phyloP scores from a whole-genome alignment of 2,888 invertebrate genomes.

The Choreutis nemorana region DNA sequence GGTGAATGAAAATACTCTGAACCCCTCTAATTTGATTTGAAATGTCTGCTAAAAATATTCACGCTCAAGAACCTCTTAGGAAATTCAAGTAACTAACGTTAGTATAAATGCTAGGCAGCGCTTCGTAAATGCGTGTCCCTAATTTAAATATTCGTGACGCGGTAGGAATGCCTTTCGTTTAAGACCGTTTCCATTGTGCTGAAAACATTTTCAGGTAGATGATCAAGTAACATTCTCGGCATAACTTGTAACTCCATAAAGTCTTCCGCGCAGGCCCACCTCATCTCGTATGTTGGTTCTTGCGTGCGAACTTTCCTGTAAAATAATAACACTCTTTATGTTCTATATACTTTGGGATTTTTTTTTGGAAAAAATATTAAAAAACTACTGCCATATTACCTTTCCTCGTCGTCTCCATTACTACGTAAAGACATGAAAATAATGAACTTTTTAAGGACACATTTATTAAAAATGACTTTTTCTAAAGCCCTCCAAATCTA shows the following conservation, averaged over 20 bases:
- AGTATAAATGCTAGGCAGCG: too few relatives aligned
- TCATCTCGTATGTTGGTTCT: slow-evolving; percentile 75
- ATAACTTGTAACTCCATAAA: slow-evolving; percentile 84
- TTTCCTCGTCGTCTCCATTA: slow-evolving; percentile 41
- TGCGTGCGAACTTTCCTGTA: slow-evolving; percentile 69
- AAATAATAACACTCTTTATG: slow-evolving; percentile 5
- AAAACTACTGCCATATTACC: slow-evolving; percentile 30
- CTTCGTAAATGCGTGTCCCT: too few relatives aligned
- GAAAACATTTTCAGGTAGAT: slow-evolving; percentile 82
- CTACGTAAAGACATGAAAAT: slow-evolving; percentile 41
- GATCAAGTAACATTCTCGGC: slow-evolving; percentile 86
- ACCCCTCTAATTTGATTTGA: too few relatives aligned
- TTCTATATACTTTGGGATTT: too few relatives aligned
- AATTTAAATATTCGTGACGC: slow-evolving; percentile 44
- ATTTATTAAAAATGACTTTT: not conserved
- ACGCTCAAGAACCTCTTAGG: too few relatives aligned
- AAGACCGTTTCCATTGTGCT: slow-evolving; percentile 73
- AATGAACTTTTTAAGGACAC: slow-evolving; percentile 8
- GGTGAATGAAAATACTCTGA: too few relatives aligned
- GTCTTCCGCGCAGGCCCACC: slow-evolving; percentile 82
- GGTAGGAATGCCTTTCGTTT: slow-evolving; percentile 54
- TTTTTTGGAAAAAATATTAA: too few relatives aligned
- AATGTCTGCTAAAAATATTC: too few relatives aligned
- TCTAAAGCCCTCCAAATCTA: slow-evolving; percentile 1
- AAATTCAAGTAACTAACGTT: too few relatives aligned